These are phyloP conservation scores for Arctopsyche grandis DNA, from an alignment of 1,140 invertebrate species.

Conservation along the genomic window DNA sequence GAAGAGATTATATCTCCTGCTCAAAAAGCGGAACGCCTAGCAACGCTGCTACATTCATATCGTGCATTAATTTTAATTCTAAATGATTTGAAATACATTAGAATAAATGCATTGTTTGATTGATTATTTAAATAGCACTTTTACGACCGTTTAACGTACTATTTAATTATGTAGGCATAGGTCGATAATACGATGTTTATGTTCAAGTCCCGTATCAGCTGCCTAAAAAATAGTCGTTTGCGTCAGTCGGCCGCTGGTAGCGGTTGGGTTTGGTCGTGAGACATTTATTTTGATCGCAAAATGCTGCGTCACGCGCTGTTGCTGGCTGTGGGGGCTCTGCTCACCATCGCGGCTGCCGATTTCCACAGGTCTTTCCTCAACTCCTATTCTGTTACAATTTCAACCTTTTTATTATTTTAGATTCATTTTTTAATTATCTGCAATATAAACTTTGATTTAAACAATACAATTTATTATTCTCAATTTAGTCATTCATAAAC, in stretches of 20 bases:
- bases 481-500: too few species aligned
- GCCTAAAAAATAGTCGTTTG: neutral
- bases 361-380: neutral
- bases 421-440: too few species aligned
- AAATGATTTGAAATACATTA: neutral
- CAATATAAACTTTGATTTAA: too few species aligned
- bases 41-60: too few species aligned
- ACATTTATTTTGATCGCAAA: slow-evolving; percentile 3
- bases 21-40: too few species aligned
- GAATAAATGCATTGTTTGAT: too few species aligned
- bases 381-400: too few species aligned
- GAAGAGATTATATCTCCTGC: too few species aligned
- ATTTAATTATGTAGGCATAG: neutral
- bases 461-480: too few species aligned
- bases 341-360: neutral
- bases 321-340: neutral
- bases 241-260: neutral
- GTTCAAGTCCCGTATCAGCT: neutral
- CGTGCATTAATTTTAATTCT: slow-evolving; percentile 4
- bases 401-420: too few species aligned
- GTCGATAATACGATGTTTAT: neutral
- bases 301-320: slow-evolving; percentile 4
- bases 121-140: too few species aligned
- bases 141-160: too few species aligned
- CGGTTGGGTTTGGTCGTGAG: neutral